Conservation (phyloP, 2,113 vertebrate species). For the Thunnus thynnus region DNA sequence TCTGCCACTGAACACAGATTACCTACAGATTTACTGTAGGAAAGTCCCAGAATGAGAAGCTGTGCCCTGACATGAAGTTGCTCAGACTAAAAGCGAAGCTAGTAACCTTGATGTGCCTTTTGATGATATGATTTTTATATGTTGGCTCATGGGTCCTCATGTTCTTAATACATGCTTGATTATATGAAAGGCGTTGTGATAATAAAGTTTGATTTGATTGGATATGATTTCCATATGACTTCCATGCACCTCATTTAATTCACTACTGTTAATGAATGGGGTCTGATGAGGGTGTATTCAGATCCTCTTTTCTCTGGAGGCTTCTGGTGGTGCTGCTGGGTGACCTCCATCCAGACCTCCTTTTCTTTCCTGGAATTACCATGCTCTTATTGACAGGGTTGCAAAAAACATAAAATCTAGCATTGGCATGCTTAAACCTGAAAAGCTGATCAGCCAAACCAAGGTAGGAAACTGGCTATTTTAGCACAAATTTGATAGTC, state of each 20-base stretch:
- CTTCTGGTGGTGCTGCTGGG: conserved; percentile 8
- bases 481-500: not conserved
- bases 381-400: not conserved
- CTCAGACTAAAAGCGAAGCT: not conserved
- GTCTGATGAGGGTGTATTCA: conserved; percentile 37
- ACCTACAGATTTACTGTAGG: not conserved
- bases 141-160: not conserved
- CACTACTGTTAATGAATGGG: conserved; percentile 4
- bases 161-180: conserved; percentile 4
- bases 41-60: not conserved
- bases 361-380: not conserved
- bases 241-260: conserved; percentile 5
- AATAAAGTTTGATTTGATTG: not conserved
- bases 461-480: not conserved
- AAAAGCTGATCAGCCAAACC: not conserved
- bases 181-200: not conserved
- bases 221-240: not conserved
- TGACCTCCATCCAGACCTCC: not conserved
- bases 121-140: not conserved
- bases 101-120: not conserved
- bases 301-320: not conserved
- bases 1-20: not conserved
- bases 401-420: not conserved
- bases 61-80: not conserved
- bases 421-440: not conserved